Evolutionary conservation across 2,888 invertebrate genomes (phyloP).

Genomic region (Drosophila rellima): DNA sequence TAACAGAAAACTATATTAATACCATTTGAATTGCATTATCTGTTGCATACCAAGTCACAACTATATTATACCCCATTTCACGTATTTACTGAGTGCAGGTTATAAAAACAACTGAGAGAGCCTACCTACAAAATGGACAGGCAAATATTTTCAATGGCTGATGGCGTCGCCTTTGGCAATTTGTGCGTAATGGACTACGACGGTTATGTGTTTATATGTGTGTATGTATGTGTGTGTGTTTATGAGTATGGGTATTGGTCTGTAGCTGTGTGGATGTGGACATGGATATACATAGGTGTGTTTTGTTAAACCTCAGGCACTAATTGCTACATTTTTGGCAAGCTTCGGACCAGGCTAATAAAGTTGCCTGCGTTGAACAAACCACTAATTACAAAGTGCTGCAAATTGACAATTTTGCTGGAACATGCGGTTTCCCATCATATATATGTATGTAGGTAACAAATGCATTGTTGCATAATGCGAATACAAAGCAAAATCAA

Average conservation of each 20-base stretch:
- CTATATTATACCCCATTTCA: background rate
- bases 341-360: slow-evolving; percentile 47
- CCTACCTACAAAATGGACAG: slow-evolving; percentile 51
- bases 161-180: slow-evolving; percentile 54
- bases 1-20: no score
- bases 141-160: slow-evolving; percentile 71
- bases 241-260: background rate
- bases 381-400: slow-evolving; percentile 63
- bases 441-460: background rate
- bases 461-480: slow-evolving; percentile 15
- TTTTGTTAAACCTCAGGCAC: slow-evolving; percentile 71
- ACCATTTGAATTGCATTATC: no score
- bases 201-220: slow-evolving; percentile 9
- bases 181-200: slow-evolving; percentile 69
- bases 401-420: slow-evolving; percentile 62
- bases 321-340: slow-evolving; percentile 70
- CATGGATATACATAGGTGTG: slow-evolving; percentile 27
- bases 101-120: slow-evolving; percentile 23
- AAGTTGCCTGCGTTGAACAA: slow-evolving; percentile 40
- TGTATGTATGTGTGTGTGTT: background rate
- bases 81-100: background rate
- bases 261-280: background rate
- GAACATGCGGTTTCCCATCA: slow-evolving; percentile 45
- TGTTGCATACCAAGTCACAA: background rate
- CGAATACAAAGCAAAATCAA: slow-evolving; percentile 47